phyloP scores from a whole-genome alignment of 92 coral and sea anemone genomes.

The Zoanthus sansibaricus region DNA sequence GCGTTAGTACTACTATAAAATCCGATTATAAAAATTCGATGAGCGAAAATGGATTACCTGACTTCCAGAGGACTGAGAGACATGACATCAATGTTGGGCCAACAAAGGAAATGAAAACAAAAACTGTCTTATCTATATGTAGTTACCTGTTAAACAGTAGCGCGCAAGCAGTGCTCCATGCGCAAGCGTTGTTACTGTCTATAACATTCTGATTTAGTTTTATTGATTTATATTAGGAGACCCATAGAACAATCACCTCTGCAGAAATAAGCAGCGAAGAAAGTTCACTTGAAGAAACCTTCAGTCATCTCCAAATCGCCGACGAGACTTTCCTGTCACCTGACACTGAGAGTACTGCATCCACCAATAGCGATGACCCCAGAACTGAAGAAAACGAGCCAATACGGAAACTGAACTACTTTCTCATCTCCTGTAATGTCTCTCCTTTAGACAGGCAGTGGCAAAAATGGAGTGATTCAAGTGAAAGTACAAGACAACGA shows the following conservation, averaged over 20 bases:
- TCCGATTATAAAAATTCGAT: neutral
- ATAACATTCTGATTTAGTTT: too few relatives aligned
- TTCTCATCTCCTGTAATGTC: constrained; percentile 54
- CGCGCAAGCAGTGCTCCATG: too few relatives aligned
- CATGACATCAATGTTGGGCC: neutral
- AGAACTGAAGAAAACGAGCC: constrained; percentile 38
- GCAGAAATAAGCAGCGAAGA: neutral
- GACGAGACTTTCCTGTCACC: too few relatives aligned
- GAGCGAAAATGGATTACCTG: neutral
- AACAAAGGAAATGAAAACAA: neutral
- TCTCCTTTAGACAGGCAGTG: constrained; percentile 53
- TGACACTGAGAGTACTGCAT: constrained; percentile 26
- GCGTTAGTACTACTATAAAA: neutral
- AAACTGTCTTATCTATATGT: neutral
- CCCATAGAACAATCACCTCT: too few relatives aligned
- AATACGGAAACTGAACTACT: constrained; percentile 39
- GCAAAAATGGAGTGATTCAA: constrained; percentile 55
- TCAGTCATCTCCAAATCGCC: too few relatives aligned
- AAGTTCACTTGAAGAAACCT: neutral
- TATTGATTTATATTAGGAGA: too few relatives aligned
- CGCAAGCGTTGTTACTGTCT: too few relatives aligned
- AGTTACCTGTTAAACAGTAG: too few relatives aligned
- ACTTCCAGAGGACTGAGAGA: neutral
- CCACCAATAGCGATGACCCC: constrained; percentile 58
- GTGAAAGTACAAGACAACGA: constrained; percentile 49